phyloP scores from a whole-genome alignment of 2,113 vertebrate genomes.

The Grammomys surdaster region DNA sequence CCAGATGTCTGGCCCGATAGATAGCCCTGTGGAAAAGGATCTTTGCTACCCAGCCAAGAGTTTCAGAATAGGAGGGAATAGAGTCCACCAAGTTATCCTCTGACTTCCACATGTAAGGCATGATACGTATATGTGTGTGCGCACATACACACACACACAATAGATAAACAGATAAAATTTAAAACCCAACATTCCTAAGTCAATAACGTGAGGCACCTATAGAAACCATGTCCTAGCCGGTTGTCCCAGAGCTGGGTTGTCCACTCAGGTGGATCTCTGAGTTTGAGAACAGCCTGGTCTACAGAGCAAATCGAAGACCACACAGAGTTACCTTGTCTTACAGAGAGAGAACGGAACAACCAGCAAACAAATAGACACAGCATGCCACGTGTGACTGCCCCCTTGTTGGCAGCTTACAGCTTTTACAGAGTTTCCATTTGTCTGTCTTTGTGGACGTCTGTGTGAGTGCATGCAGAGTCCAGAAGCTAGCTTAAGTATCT shows the following conservation, averaged over 20 bases:
- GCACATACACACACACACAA: neutral
- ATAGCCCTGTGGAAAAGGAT: too few relatives aligned
- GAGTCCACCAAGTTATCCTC: neutral
- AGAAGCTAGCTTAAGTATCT: neutral
- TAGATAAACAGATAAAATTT: neutral
- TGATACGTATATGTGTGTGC: too few relatives aligned
- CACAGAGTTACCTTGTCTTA: neutral
- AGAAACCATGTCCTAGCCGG: neutral
- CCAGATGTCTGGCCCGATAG: neutral
- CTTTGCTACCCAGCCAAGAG: neutral
- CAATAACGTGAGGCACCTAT: neutral
- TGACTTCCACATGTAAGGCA: neutral
- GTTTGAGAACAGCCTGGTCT: neutral
- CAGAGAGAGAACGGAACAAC: neutral
- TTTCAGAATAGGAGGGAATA: neutral
- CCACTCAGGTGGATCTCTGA: neutral
- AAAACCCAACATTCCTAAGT: neutral
- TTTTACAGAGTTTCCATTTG: neutral
- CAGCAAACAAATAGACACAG: too few relatives aligned
- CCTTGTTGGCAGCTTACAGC: rapidly evolving
- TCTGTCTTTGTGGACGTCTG: neutral
- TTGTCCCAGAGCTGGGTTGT: neutral
- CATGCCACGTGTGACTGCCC: rapidly evolving
- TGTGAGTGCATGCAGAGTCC: too few relatives aligned
- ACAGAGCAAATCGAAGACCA: neutral